Evolutionary conservation across 2,797 vertebrate genomes (phyloP), one percentile per base, ranked within the genome.

Genomic region (Channa striata): DNA sequence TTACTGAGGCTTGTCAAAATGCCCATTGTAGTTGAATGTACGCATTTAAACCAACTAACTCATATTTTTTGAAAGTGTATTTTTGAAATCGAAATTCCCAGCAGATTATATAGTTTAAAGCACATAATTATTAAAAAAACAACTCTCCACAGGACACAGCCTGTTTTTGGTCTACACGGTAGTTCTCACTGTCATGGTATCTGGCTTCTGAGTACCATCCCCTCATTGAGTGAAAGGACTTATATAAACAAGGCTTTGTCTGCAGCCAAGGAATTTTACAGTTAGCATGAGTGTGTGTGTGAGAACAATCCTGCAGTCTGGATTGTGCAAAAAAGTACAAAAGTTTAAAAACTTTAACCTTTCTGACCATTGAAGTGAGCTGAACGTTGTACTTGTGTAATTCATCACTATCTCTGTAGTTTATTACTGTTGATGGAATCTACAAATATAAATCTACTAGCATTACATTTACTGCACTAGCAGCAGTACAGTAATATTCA

Each of bases 241-340:
- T 54, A 61, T 47, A 59, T 85, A 86, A 86, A 81, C 62, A 80
- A 51, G 34, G 11, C 65, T 81, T 76, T 80, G 58, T 79, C 51
- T 76, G 58, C 34, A 58, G 56, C 48, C 20, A 40, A 71, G 49
- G 67, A 68, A 77, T 77, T 63, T 70, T 57, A 48, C 68, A 72
- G 54, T 69, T 37, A 23, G 51, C 9, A 21, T 36, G 23, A 58
- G 19, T 21, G 37, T 16, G 59, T 19, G 36, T 51, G 19, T n/a
- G 8, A 68, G 46, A 14, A n/a, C 6, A 30, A 5, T 57, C 46
- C 37, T 56, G 36, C 19, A 25, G 66, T 65, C 19, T 62, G 47
- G 36, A 5, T 37, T 58, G 17, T 71, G 33, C 34, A 39, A 54
- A 12, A 65, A 62, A n/a, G n/a, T 25, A 51, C 30, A 47, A 40